Conservation (phyloP, 2,113 vertebrate species). For the Antechinus flavipes region DNA sequence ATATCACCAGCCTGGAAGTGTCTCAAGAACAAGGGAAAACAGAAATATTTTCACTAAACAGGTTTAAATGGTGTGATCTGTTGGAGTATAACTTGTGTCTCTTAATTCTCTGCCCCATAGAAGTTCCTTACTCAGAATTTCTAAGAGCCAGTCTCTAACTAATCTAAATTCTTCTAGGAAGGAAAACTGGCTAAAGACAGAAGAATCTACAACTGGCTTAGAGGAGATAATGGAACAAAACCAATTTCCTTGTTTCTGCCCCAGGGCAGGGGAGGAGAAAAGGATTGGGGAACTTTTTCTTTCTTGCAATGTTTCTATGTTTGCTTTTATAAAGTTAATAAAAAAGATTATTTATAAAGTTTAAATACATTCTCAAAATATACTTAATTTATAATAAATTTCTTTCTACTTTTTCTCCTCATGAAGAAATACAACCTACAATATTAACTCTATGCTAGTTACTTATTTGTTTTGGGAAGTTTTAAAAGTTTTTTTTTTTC, state of each 20-base stretch:
- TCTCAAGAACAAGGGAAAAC: not conserved
- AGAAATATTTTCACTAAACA: not conserved
- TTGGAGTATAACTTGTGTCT: not conserved
- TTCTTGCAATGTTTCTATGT: not conserved
- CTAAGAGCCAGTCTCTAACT: not conserved
- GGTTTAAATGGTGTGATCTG: not conserved
- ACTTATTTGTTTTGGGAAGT: not conserved
- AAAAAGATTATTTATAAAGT: not conserved
- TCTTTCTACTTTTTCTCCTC: not conserved
- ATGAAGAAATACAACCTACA: not conserved
- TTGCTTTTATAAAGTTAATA: not conserved
- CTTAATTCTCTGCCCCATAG: not conserved
- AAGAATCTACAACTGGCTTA: not conserved
- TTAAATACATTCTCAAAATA: not conserved
- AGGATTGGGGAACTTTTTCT: not conserved
- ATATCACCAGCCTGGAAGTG: not conserved
- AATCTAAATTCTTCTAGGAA: not conserved
- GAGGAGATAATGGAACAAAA: not conserved
- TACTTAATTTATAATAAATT: not conserved
- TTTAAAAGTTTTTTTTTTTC: not conserved
- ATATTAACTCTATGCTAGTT: not conserved
- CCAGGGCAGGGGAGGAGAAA: not conserved
- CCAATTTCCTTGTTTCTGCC: not conserved
- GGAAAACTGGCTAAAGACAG: not conserved
- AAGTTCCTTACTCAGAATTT: not conserved